Conservation (phyloP, 1,140 invertebrate genomes). For the Goniozus legneri region DNA sequence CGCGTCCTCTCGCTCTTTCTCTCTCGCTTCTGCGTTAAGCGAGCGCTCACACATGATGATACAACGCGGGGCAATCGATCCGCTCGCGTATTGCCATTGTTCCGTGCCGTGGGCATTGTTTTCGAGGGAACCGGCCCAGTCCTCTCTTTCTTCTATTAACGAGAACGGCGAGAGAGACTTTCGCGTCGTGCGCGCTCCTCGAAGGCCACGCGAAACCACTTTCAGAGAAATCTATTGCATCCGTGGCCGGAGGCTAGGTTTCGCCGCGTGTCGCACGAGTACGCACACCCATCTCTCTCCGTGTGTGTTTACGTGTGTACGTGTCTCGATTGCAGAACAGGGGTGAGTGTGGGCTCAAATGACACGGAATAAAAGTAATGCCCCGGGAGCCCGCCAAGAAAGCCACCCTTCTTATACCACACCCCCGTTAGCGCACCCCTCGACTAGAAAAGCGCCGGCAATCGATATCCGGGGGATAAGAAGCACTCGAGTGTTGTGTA, state of each 20-base stretch:
- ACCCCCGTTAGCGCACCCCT: slow-evolving; percentile 24
- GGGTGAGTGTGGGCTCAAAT: slow-evolving; percentile 51
- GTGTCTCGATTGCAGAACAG: slow-evolving; percentile 17
- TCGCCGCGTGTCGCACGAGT: no score
- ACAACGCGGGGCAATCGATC: no score
- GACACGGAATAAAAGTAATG: slow-evolving; percentile 57
- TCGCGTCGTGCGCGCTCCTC: no score
- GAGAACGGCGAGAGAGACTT: no score
- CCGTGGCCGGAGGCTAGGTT: slow-evolving; percentile 16
- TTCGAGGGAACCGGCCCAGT: no score
- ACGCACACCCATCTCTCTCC: not conserved
- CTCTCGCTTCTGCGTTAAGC: no score
- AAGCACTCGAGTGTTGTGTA: no score
- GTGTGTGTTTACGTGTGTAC: not conserved
- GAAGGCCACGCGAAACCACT: slow-evolving; percentile 41
- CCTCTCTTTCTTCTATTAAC: no score
- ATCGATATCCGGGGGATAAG: slow-evolving; percentile 51
- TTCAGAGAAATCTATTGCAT: slow-evolving; percentile 47
- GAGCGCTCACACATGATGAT: no score
- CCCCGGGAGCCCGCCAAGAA: slow-evolving; percentile 31
- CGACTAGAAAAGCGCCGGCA: slow-evolving; percentile 34
- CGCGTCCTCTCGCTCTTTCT: no score
- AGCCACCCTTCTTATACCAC: slow-evolving; percentile 28
- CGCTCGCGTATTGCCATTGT: no score
- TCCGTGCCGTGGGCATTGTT: no score